Evolutionary conservation across 2,888 invertebrate genomes (phyloP).

Genomic region (Ormyrus nitidulus): DNA sequence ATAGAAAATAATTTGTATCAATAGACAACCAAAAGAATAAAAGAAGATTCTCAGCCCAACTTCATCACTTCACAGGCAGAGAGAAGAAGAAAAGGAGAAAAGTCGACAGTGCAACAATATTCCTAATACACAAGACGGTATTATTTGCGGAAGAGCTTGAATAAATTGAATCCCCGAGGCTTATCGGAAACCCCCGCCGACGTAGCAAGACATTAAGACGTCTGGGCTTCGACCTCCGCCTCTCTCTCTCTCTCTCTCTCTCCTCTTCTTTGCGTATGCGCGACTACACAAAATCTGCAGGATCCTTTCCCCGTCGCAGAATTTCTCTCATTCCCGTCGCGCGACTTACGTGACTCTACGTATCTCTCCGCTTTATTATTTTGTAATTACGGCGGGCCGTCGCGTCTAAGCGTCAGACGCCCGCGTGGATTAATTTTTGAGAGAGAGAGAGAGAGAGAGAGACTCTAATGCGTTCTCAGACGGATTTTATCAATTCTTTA

Average conservation of each 20-base stretch:
- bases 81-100: no score
- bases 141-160: conserved; percentile 53
- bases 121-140: conserved; percentile 4
- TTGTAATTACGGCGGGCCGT: conserved; percentile 67
- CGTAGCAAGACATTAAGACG: conserved; percentile 71
- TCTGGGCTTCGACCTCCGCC: conserved; percentile 72
- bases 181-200: conserved; percentile 62
- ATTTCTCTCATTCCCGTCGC: conserved; percentile 19
- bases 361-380: conserved; percentile 74
- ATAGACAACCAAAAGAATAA: neutral
- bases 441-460: no score
- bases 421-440: conserved; percentile 46
- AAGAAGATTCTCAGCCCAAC: neutral
- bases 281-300: conserved; percentile 10
- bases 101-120: conserved; percentile 17
- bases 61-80: no score
- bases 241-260: conserved; percentile 59
- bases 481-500: no score
- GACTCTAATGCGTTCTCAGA: conserved; percentile 9
- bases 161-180: conserved; percentile 54
- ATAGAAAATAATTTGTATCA: no score
- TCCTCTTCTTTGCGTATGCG: conserved; percentile 58
- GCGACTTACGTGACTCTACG: conserved; percentile 71
- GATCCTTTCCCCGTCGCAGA: conserved; percentile 13
- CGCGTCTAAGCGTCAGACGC: conserved; percentile 58